These are phyloP conservation scores for Harpalus rufipes DNA, from an alignment of 2,888 invertebrate genomes.

Conservation along the genomic window DNA sequence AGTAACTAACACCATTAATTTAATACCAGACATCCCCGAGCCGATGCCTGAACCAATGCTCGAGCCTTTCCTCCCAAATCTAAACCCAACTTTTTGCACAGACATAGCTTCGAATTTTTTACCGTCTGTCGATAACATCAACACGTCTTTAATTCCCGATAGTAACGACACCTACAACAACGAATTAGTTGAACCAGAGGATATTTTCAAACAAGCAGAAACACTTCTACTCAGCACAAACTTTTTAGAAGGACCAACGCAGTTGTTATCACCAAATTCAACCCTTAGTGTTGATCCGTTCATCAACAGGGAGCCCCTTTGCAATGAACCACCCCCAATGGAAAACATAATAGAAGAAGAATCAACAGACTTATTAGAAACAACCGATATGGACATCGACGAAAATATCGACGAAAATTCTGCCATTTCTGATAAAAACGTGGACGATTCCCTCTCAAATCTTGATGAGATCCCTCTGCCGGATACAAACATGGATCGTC, in stretches of 20 bases:
- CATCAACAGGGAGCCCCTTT: slow-evolving; percentile 15
- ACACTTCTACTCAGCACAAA: slow-evolving; percentile 34
- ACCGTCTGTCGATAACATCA: too few species aligned
- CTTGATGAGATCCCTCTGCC: slow-evolving; percentile 19
- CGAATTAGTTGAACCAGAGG: slow-evolving; percentile 50
- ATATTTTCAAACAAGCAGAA: slow-evolving; percentile 65
- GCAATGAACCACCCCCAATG: slow-evolving; percentile 45
- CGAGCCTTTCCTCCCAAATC: too few species aligned
- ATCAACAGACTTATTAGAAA: neutral
- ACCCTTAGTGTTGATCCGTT: slow-evolving; percentile 28
- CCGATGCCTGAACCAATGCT: too few species aligned
- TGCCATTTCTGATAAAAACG: neutral
- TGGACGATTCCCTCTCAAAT: slow-evolving; percentile 5
- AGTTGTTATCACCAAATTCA: neutral
- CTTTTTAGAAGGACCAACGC: neutral
- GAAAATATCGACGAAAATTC: slow-evolving; percentile 4
- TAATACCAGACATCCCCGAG: too few species aligned
- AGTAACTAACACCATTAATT: too few species aligned
- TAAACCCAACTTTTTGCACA: too few species aligned
- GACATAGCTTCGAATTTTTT: too few species aligned
- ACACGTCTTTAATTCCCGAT: neutral
- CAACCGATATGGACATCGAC: slow-evolving; percentile 28
- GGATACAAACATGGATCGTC: neutral
- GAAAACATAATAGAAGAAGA: neutral
- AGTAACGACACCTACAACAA: too few species aligned